Conservation (phyloP, 2,888 invertebrate species). For the Cryptus viduatorius region DNA sequence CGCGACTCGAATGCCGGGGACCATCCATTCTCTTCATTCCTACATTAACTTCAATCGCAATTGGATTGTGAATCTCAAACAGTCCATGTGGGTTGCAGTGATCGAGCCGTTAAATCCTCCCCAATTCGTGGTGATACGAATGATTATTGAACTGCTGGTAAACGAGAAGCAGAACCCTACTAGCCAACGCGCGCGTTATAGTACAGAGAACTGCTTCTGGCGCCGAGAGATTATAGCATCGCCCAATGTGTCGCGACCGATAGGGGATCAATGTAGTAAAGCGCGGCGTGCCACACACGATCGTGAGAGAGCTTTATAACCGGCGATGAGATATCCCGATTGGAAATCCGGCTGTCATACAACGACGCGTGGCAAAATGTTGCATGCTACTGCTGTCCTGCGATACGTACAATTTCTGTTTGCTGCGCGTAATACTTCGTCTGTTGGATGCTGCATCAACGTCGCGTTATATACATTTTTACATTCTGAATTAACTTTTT, state of each 20-base stretch:
- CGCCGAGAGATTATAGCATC: conserved; percentile 49
- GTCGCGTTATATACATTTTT: background rate
- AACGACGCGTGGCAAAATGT: conserved; percentile 39
- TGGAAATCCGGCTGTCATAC: conserved; percentile 57
- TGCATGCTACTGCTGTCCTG: conserved; percentile 7
- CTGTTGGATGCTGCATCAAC: background rate
- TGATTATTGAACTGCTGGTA: background rate
- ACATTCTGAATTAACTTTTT: too few relatives aligned
- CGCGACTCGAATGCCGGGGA: background rate
- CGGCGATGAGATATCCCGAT: conserved; percentile 54
- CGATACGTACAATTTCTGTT: background rate
- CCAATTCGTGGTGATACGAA: background rate
- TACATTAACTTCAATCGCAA: background rate
- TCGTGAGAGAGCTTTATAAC: conserved; percentile 50
- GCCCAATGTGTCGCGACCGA: conserved; percentile 25
- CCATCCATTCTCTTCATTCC: background rate
- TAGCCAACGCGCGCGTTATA: background rate
- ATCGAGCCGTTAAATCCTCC: background rate
- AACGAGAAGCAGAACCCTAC: conserved; percentile 10
- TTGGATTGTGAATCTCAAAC: background rate
- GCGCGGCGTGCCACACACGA: conserved; percentile 30
- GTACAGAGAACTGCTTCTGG: conserved; percentile 31
- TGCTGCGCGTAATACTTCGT: background rate
- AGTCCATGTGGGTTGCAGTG: background rate
- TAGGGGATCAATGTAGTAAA: conserved; percentile 43